These are phyloP conservation scores for Mythimna vitellina DNA, from an alignment of 2,888 invertebrate species.

Conservation along the genomic window DNA sequence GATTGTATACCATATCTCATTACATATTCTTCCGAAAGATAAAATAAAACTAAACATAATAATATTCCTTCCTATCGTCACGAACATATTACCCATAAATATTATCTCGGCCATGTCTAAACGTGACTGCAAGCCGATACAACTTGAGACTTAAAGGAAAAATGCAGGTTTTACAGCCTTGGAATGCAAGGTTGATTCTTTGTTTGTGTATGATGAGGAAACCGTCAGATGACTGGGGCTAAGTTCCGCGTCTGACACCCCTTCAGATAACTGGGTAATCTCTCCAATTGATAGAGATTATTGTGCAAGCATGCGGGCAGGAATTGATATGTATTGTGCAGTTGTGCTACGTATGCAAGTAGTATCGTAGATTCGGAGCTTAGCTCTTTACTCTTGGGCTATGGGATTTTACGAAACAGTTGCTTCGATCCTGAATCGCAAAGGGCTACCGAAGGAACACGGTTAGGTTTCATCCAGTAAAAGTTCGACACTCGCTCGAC, in stretches of 20 bases:
- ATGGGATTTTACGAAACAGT: too few species aligned
- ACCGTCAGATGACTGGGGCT: slow-evolving; percentile 5
- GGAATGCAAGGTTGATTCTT: slow-evolving; percentile 45
- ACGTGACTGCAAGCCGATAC: slow-evolving; percentile 44
- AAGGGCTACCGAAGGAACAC: too few species aligned
- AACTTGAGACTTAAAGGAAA: slow-evolving; percentile 40
- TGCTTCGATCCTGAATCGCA: too few species aligned
- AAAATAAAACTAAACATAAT: slow-evolving; percentile 28
- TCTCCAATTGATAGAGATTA: slow-evolving; percentile 34
- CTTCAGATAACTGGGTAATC: slow-evolving; percentile 33
- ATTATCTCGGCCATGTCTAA: slow-evolving; percentile 29
- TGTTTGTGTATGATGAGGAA: slow-evolving; percentile 47
- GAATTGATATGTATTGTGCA: slow-evolving; percentile 5
- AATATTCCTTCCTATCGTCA: slow-evolving; percentile 42
- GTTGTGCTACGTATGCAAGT: not conserved
- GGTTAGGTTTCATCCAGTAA: too few species aligned
- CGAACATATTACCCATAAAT: slow-evolving; percentile 45
- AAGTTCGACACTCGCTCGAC: too few species aligned
- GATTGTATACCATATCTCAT: slow-evolving; percentile 19
- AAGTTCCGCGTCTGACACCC: slow-evolving; percentile 41
- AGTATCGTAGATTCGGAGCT: not conserved
- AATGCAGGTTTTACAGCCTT: slow-evolving; percentile 42
- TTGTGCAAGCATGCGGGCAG: slow-evolving; percentile 35
- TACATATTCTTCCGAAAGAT: not conserved
- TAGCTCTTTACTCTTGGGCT: not conserved